Evolutionary conservation across 2,888 invertebrate species (phyloP).

Genomic region (Nymphalis urticae): DNA sequence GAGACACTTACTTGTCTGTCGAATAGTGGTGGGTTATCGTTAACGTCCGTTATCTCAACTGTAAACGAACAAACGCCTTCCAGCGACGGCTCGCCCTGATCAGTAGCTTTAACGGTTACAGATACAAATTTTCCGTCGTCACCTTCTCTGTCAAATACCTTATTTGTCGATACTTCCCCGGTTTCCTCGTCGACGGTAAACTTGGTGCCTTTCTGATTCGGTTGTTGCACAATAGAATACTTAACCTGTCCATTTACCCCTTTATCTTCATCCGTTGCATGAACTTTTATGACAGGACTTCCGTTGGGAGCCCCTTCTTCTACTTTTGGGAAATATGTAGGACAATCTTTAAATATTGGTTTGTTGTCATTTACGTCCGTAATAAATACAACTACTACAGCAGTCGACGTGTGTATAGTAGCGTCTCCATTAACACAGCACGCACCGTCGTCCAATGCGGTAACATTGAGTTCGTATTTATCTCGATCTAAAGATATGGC

Average conservation of each 20-base stretch:
- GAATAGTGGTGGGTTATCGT: slow-evolving; percentile 97
- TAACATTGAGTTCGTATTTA: slow-evolving; percentile 97
- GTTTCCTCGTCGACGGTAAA: slow-evolving; percentile 98
- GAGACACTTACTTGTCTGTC: slow-evolving; percentile 91
- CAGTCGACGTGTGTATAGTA: slow-evolving; percentile 95
- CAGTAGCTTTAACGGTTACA: slow-evolving; percentile 98
- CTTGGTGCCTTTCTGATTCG: slow-evolving; percentile 96
- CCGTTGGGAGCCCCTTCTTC: slow-evolving; percentile 97
- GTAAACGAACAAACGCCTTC: slow-evolving; percentile 99
- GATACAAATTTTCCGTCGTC: slow-evolving; percentile 98
- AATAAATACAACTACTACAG: slow-evolving; percentile 97
- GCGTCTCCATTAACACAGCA: slow-evolving; percentile 95
- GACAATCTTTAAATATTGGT: slow-evolving; percentile 96
- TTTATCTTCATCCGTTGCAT: slow-evolving; percentile 97
- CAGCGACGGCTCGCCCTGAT: slow-evolving; percentile 98
- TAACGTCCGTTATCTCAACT: slow-evolving; percentile 98
- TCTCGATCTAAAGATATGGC: slow-evolving; percentile 93
- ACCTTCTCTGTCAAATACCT: slow-evolving; percentile 97
- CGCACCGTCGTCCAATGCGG: slow-evolving; percentile 98
- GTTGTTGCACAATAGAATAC: slow-evolving; percentile 98
- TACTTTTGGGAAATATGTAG: slow-evolving; percentile 95
- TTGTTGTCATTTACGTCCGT: slow-evolving; percentile 99
- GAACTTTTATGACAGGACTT: slow-evolving; percentile 95
- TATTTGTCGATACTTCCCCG: slow-evolving; percentile 96
- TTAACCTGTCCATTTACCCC: slow-evolving; percentile 97